Evolutionary conservation across 2,888 invertebrate species (phyloP).

Genomic region (Thera britannica): DNA sequence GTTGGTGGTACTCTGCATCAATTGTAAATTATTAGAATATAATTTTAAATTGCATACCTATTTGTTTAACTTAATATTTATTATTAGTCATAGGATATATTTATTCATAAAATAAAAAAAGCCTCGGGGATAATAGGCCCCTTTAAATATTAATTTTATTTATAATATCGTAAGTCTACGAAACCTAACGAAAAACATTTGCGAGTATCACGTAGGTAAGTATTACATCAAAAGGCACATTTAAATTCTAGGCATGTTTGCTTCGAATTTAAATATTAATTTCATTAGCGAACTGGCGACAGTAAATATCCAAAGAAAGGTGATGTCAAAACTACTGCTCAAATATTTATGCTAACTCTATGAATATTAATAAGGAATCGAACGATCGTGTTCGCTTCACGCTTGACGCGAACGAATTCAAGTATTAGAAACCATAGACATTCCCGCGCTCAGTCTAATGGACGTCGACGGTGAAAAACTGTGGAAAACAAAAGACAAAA

Average conservation of each 20-base stretch:
- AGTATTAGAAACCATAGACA: slow-evolving; percentile 23
- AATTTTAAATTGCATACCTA: too few species aligned
- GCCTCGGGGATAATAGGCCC: too few species aligned
- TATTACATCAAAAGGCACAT: not conserved
- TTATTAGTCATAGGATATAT: too few species aligned
- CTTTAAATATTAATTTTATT: not conserved
- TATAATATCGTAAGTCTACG: too few species aligned
- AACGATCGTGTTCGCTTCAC: slow-evolving; percentile 52
- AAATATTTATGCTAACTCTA: slow-evolving; percentile 48
- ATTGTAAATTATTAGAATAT: too few species aligned
- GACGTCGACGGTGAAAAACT: too few species aligned
- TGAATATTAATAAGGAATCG: slow-evolving; percentile 55
- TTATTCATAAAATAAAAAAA: too few species aligned
- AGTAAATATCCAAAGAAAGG: slow-evolving; percentile 23
- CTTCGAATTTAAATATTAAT: not conserved
- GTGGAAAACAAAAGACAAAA: too few species aligned
- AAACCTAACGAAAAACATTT: too few species aligned
- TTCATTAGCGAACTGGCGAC: not conserved
- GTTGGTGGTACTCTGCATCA: too few species aligned
- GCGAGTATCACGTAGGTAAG: not conserved
- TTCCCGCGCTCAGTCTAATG: too few species aligned
- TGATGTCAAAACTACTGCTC: slow-evolving; percentile 30
- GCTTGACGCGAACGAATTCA: slow-evolving; percentile 48
- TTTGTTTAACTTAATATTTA: too few species aligned
- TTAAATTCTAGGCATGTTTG: not conserved